These are phyloP conservation scores for Heterohyrax brucei DNA, from an alignment of 2,797 vertebrate species.

Conservation along the genomic window DNA sequence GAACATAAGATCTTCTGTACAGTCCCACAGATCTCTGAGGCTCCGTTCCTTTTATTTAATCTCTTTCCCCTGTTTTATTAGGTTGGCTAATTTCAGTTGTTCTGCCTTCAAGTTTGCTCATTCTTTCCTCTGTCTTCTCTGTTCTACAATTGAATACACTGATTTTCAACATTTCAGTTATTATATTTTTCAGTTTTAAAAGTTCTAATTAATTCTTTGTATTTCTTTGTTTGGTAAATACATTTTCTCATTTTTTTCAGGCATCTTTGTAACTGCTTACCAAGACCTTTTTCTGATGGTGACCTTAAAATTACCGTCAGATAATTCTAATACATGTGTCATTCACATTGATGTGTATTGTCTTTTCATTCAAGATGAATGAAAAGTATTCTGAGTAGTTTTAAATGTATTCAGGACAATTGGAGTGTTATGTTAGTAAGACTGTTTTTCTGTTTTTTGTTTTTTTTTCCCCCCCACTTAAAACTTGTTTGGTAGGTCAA, in stretches of 20 bases:
- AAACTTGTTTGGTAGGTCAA: neutral
- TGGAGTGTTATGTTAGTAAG: neutral
- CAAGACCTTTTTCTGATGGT: neutral
- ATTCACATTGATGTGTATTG: neutral
- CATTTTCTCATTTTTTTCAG: neutral
- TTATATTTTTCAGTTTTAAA: neutral
- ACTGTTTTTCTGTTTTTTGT: neutral
- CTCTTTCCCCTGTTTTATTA: neutral
- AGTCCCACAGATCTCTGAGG: neutral
- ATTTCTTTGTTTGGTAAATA: constrained; percentile 2
- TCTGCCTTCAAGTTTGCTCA: constrained; percentile 26
- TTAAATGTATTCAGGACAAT: neutral
- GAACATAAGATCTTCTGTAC: neutral
- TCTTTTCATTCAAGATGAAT: neutral
- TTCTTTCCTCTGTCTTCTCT: neutral
- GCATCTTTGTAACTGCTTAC: neutral
- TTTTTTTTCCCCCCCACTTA: neutral
- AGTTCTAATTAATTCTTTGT: neutral
- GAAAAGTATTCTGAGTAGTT: neutral
- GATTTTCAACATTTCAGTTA: constrained; percentile 13
- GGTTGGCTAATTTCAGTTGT: neutral
- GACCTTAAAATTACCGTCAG: neutral
- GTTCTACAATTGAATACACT: neutral
- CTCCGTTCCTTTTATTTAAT: neutral
- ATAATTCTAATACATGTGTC: neutral